phyloP scores from a whole-genome alignment of 2,113 vertebrate genomes.

The Xenopus borealis region DNA sequence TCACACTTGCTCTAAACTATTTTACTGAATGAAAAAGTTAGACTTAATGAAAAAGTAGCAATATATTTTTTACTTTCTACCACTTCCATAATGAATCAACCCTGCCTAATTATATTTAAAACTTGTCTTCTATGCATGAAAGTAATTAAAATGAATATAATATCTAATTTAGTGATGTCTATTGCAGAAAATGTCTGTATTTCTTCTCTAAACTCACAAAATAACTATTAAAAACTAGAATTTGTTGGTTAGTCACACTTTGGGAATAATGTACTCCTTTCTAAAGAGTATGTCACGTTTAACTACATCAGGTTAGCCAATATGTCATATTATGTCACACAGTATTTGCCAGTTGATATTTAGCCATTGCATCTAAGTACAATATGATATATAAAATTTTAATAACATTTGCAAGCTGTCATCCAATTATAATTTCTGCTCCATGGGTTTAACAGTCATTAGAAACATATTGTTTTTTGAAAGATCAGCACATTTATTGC shows the following conservation, averaged over 20 bases:
- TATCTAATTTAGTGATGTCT: not conserved
- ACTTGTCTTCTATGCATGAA: constrained; percentile 12
- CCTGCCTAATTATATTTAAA: constrained; percentile 21
- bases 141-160: constrained; percentile 28
- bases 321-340: too few relatives aligned
- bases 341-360: not conserved
- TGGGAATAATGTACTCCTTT: not conserved
- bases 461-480: not conserved
- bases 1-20: constrained; percentile 14
- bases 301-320: not conserved
- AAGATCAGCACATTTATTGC: not conserved
- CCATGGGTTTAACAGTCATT: not conserved
- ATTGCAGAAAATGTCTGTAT: not conserved
- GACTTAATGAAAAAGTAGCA: constrained; percentile 34
- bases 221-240: too few relatives aligned
- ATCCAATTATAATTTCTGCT: not conserved
- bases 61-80: constrained; percentile 15
- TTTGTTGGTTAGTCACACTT: not conserved
- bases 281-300: not conserved
- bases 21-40: constrained; percentile 18
- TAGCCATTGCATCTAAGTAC: not conserved
- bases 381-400: not conserved
- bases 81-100: constrained; percentile 13
- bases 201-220: too few relatives aligned
- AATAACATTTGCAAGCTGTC: not conserved